Evolutionary conservation across 2,797 vertebrate genomes (phyloP), one percentile per base, ranked within the genome.

Genomic region (Galagoides demidoff): DNA sequence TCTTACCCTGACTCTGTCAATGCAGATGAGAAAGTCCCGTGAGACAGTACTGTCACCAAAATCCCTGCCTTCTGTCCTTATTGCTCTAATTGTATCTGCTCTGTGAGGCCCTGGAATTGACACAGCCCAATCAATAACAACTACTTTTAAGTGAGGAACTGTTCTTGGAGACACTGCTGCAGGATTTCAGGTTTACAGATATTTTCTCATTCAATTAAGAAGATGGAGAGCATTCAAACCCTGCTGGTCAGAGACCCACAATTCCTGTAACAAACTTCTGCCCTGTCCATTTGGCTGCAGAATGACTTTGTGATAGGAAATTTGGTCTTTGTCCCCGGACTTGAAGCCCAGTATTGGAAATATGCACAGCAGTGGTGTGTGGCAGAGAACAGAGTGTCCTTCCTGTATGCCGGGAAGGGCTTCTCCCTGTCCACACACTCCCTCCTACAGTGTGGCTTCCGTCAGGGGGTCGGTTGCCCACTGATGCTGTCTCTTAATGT

Each of bases 161-260:
- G 34, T 76, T 98, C 94, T 98, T 96, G 97, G 97, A 98, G 98
- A 96, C 29, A 1, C n/a, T 97, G 96, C 96, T 96, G 66, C 77
- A 95, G 95, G 78, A 94, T 97, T 98, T 98, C 97, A 97, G 98
- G 97, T 98, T 98, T 98, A 97, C 94, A 94, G 98, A 98, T 98
- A 98, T 98, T 98, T 98, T 98, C 97, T 98, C 98, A 98, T 98
- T 97, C 98, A 98, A 98, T 98, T 98, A 98, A 98, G 97, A 97
- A 98, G 98, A 98, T 98, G 98, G 98, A 98, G 97, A 96, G 96
- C 97, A 97, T 98, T 98, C 97, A 98, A 96, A 95, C 96, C 96
- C 97, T 98, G 98, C 98, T 98, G 97, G 96, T 98, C 95, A 96
- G 93, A 97, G 97, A 95, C 96, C 97, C 96, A 96, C 97, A 98